Conservation (phyloP, 2,888 invertebrate genomes). For the Catocala fraxini region DNA sequence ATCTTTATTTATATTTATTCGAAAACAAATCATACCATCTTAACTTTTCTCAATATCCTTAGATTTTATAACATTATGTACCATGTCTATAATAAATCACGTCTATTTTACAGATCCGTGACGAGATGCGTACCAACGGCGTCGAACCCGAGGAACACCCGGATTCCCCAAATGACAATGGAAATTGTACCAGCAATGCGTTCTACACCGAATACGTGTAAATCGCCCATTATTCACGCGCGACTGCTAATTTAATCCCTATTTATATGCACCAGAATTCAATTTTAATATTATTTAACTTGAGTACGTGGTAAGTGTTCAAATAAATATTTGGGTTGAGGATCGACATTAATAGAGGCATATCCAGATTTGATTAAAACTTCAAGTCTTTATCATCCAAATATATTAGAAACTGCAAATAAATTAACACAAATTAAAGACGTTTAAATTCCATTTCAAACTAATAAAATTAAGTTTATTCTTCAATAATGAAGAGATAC, state of each 20-base stretch:
- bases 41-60: no score
- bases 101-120: conserved; percentile 80
- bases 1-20: no score
- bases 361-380: neutral
- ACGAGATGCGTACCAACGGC: conserved; percentile 89
- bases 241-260: conserved; percentile 42
- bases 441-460: no score
- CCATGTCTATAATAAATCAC: conserved; percentile 13
- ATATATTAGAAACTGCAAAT: no score
- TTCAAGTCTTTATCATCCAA: neutral
- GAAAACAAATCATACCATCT: no score
- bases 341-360: neutral
- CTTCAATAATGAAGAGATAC: no score
- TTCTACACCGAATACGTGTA: conserved; percentile 83
- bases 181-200: conserved; percentile 89
- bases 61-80: no score
- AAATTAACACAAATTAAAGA: no score
- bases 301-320: conserved; percentile 3
- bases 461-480: no score
- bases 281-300: conserved; percentile 6
- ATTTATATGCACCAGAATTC: conserved; percentile 12
- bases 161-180: conserved; percentile 86
- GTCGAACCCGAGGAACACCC: conserved; percentile 88
- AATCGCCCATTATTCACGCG: conserved; percentile 27
- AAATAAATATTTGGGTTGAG: neutral